phyloP scores from a whole-genome alignment of 1,140 invertebrate species.

The Caenorhabditis remanei region DNA sequence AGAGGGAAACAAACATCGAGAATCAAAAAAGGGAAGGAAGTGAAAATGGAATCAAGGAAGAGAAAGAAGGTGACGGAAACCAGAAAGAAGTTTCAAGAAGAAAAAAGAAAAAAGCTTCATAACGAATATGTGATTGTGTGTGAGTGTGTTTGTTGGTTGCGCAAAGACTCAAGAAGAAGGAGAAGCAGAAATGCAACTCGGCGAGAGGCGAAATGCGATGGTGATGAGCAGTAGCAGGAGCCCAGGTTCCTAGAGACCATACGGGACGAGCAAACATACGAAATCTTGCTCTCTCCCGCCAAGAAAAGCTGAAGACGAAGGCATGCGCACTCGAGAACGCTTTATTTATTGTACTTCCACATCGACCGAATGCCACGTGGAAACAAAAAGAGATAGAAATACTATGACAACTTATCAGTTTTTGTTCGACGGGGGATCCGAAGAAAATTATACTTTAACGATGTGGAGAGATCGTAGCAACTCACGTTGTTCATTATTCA shows the following conservation, averaged over 20 bases:
- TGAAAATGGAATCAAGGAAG: neutral
- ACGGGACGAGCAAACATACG: conserved; percentile 37
- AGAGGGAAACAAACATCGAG: neutral
- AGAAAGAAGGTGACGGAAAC: conserved; percentile 3
- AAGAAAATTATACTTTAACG: no score
- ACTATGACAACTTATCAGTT: conserved; percentile 12
- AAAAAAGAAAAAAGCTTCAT: conserved; percentile 51
- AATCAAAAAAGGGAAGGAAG: neutral
- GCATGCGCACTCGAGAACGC: conserved; percentile 47
- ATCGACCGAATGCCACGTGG: conserved; percentile 25
- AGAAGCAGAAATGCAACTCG: conserved; percentile 46
- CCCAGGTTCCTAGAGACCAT: conserved; percentile 28
- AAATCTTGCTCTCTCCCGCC: neutral
- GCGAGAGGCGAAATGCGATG: conserved; percentile 33
- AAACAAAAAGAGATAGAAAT: neutral
- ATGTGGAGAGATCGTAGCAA: no score
- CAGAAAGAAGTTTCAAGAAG: conserved; percentile 49
- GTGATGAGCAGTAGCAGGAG: conserved; percentile 43
- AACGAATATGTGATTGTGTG: conserved; percentile 54
- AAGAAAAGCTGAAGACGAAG: conserved; percentile 44
- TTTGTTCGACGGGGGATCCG: neutral
- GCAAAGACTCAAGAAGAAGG: conserved; percentile 51
- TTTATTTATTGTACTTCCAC: conserved; percentile 53
- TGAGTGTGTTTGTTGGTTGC: conserved; percentile 50
- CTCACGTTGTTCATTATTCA: no score